Percentiles rank a stretch among this genome's conserved stretches.
These are phyloP conservation scores for Sphaerophoria taeniata DNA, from an alignment of 2,888 invertebrate genomes.

Conservation along the genomic window DNA sequence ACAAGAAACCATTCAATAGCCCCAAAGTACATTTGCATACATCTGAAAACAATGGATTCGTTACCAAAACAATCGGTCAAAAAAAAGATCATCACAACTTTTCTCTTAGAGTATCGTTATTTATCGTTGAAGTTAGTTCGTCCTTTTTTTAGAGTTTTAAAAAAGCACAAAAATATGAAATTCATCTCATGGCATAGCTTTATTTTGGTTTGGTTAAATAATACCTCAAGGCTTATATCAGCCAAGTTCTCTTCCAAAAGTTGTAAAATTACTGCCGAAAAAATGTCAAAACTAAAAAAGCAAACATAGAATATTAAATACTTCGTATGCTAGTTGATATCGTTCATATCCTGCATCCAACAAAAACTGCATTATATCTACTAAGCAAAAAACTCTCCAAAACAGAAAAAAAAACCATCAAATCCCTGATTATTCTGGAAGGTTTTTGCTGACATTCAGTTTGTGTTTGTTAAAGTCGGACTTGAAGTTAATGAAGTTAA, in stretches of 20 bases:
- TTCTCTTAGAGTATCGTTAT: neutral
- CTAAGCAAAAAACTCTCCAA: conserved; percentile 42
- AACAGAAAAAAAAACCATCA: conserved; percentile 23
- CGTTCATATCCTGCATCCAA: neutral
- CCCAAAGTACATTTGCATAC: neutral
- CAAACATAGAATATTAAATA: conserved; percentile 54
- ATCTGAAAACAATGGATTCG: conserved; percentile 39
- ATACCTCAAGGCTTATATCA: conserved; percentile 37
- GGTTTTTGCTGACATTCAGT: conserved; percentile 43
- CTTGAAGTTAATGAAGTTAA: conserved; percentile 31
- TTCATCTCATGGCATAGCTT: conserved; percentile 27
- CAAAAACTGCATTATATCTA: conserved; percentile 29
- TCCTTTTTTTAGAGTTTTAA: neutral
- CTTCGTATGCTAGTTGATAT: conserved; percentile 18
- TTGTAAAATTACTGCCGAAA: conserved; percentile 31
- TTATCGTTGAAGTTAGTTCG: neutral
- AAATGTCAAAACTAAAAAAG: conserved; percentile 34
- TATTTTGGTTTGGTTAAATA: conserved; percentile 18
- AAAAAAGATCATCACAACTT: conserved; percentile 8
- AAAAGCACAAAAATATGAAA: conserved; percentile 1
- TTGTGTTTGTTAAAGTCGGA: conserved; percentile 34
- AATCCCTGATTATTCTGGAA: conserved; percentile 39
- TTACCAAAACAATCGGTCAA: neutral
- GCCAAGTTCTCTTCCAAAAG: conserved; percentile 9
- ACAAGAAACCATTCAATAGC: neutral